A percentile compares a stretch with the other conserved stretches of the same genome.
These are phyloP conservation scores for Carettochelys insculpta DNA, from an alignment of 2,113 vertebrate genomes.

Conservation along the genomic window DNA sequence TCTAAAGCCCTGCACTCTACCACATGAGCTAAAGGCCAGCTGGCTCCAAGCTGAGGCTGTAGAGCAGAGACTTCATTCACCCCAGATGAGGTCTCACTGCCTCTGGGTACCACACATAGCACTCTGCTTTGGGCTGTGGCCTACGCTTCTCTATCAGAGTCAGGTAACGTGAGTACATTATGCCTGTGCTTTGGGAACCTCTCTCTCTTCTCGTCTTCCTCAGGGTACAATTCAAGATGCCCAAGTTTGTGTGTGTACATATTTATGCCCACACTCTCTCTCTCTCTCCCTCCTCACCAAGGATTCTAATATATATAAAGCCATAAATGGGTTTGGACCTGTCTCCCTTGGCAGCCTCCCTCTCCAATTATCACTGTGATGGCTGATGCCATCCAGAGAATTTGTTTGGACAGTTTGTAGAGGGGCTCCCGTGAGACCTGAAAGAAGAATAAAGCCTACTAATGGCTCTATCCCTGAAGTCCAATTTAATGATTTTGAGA, in stretches of 20 bases:
- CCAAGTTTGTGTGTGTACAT: too few relatives aligned
- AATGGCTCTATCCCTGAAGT: not conserved
- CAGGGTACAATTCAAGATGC: not conserved
- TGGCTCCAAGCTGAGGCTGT: too few relatives aligned
- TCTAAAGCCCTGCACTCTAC: too few relatives aligned
- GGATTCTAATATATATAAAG: not conserved
- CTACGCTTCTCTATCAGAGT: not conserved
- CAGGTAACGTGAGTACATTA: not conserved
- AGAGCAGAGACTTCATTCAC: too few relatives aligned
- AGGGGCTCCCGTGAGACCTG: not conserved
- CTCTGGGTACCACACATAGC: too few relatives aligned
- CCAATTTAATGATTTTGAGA: not conserved
- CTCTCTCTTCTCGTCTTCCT: not conserved
- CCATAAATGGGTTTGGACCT: not conserved
- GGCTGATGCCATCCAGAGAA: not conserved
- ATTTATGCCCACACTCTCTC: too few relatives aligned
- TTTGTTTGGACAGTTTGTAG: not conserved
- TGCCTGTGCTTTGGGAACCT: not conserved
- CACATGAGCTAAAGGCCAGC: too few relatives aligned
- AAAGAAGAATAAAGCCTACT: not conserved
- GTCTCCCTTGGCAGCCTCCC: not conserved
- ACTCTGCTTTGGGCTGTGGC: not conserved
- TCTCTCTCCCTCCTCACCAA: too few relatives aligned
- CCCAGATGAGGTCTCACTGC: too few relatives aligned
- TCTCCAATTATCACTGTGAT: not conserved